These are phyloP conservation scores for Helleia helle DNA, from an alignment of 2,888 invertebrate genomes.

Conservation along the genomic window DNA sequence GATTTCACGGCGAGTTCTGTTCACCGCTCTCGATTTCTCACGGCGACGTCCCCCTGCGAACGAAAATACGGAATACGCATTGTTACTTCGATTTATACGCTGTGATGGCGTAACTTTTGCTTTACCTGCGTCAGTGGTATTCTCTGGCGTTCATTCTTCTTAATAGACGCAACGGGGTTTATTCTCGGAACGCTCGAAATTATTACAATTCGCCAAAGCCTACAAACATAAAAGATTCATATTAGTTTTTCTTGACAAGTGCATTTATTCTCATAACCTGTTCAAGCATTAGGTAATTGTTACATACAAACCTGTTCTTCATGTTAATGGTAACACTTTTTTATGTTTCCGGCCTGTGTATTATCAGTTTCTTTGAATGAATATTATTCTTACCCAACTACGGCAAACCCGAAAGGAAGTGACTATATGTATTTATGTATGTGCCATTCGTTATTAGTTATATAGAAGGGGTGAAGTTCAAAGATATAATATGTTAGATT, in stretches of 20 bases:
- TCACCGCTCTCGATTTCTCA: conserved; percentile 45
- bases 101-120: conserved; percentile 13
- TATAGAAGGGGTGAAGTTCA: too few species aligned
- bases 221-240: background rate
- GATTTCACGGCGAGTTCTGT: conserved; percentile 16
- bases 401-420: too few species aligned
- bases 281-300: too few species aligned
- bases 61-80: conserved; percentile 29
- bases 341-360: too few species aligned
- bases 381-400: too few species aligned
- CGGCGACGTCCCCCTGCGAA: conserved; percentile 26
- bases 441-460: too few species aligned
- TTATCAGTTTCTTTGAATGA: too few species aligned
- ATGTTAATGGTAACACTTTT: too few species aligned
- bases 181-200: background rate
- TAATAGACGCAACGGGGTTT: background rate
- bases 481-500: too few species aligned
- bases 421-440: too few species aligned
- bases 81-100: conserved; percentile 26
- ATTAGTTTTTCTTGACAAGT: background rate
- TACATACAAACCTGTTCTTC: too few species aligned
- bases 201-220: background rate
- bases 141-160: background rate
- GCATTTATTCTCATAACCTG: too few species aligned
- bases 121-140: background rate